phyloP scores from a whole-genome alignment of 2,797 vertebrate genomes.

The Lycodopsis pacificus region DNA sequence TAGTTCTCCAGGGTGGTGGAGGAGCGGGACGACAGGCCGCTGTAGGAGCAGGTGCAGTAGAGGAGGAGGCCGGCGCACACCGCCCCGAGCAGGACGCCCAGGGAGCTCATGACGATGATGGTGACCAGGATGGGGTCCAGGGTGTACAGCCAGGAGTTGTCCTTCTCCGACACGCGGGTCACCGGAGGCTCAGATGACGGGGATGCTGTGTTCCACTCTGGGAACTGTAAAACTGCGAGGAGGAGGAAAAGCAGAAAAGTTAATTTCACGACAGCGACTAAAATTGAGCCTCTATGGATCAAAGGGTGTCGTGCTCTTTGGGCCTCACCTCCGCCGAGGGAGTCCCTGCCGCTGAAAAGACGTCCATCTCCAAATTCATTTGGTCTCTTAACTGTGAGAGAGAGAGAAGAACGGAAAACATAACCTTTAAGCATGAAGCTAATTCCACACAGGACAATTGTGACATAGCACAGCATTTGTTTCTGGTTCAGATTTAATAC shows the following conservation, averaged over 20 bases:
- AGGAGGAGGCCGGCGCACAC: conserved; percentile 96
- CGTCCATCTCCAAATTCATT: conserved; percentile 77
- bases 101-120: conserved; percentile 98
- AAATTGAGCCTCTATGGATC: not conserved
- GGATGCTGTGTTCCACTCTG: conserved; percentile 86
- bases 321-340: conserved; percentile 74
- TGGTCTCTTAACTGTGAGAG: conserved; percentile 75
- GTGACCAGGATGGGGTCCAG: conserved; percentile 98
- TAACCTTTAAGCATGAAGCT: conserved; percentile 25
- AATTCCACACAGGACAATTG: not conserved
- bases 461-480: not conserved
- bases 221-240: conserved; percentile 81
- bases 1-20: conserved; percentile 99
- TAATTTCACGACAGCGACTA: not conserved
- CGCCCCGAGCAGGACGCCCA: conserved; percentile 94
- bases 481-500: not conserved
- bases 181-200: conserved; percentile 88
- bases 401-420: conserved; percentile 60
- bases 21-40: conserved; percentile 93
- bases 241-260: not conserved
- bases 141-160: conserved; percentile 95
- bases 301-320: not conserved
- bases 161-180: conserved; percentile 88
- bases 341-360: conserved; percentile 74
- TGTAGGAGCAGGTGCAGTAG: conserved; percentile 97